Conservation (phyloP, 1,140 invertebrate species). For the Paraescarpia echinospica region DNA sequence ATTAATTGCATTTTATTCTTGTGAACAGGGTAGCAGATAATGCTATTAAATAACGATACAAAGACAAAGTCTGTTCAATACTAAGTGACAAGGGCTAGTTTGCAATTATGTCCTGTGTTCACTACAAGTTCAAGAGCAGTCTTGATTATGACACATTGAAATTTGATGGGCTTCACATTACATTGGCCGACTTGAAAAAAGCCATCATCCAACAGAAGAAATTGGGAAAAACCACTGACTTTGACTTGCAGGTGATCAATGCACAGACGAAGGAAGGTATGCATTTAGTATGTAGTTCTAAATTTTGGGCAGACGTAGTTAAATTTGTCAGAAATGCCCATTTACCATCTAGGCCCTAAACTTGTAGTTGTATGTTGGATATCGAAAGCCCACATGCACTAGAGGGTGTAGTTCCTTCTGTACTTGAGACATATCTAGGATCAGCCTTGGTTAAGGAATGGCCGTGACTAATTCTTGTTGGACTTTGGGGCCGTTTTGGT, state of each 20-base stretch:
- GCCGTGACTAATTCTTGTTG: no score
- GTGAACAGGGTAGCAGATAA: not conserved
- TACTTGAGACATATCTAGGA: no score
- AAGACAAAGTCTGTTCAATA: not conserved
- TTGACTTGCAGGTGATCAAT: conserved; percentile 95
- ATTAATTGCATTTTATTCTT: not conserved
- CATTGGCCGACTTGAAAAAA: conserved; percentile 90
- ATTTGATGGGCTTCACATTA: conserved; percentile 95
- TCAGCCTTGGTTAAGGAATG: no score
- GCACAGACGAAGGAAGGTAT: conserved; percentile 96
- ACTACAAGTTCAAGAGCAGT: conserved; percentile 97
- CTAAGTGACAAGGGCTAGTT: not conserved
- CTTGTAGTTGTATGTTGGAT: no score
- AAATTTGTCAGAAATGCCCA: no score
- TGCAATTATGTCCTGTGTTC: conserved; percentile 72
- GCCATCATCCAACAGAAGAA: conserved; percentile 93
- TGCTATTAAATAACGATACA: not conserved
- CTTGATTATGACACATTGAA: conserved; percentile 93
- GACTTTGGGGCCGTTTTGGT: no score
- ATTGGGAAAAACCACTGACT: conserved; percentile 87
- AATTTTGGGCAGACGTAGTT: no score
- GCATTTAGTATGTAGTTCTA: not conserved
- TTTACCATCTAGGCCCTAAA: no score
- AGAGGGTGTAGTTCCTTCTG: no score
- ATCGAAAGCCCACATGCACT: no score